Percentiles rank a stretch among this genome's conserved stretches.
Conservation (phyloP, 2,113 vertebrate genomes). For the Daboia siamensis region DNA sequence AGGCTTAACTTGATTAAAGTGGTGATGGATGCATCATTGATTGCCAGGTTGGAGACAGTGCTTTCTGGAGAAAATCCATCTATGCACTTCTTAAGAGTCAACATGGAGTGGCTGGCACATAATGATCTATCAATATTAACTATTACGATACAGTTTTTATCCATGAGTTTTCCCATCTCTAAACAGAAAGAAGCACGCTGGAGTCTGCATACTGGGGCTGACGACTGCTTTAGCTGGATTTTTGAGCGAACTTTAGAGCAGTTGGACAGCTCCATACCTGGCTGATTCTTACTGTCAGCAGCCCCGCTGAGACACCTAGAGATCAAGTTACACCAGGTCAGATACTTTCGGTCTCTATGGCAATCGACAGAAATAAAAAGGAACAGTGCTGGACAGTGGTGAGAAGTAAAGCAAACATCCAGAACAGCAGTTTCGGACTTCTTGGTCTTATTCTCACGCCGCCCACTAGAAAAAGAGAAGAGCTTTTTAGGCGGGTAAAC, state of each 20-base stretch:
- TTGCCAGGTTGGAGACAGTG: background rate
- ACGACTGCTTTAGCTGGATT: background rate
- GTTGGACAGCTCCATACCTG: background rate
- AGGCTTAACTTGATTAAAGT: background rate
- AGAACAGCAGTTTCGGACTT: background rate
- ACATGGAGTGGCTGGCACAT: background rate
- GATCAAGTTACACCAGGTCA: background rate
- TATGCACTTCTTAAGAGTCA: background rate
- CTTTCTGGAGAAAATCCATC: background rate
- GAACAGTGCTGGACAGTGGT: background rate
- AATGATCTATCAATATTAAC: background rate
- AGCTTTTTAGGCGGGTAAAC: background rate
- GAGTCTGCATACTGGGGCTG: background rate
- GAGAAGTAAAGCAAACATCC: background rate
- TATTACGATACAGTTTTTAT: background rate
- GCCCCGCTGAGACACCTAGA: background rate
- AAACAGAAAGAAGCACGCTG: background rate
- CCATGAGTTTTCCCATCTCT: background rate
- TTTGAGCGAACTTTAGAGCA: background rate
- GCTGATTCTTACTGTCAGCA: background rate
- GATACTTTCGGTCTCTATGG: background rate
- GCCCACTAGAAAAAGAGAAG: background rate
- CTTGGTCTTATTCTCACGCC: background rate
- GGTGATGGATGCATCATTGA: background rate
- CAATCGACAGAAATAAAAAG: background rate